A percentile compares a stretch with the other conserved stretches of the same genome.
phyloP scores from a whole-genome alignment of 2,888 invertebrate genomes.

The Anaspis maculata region DNA sequence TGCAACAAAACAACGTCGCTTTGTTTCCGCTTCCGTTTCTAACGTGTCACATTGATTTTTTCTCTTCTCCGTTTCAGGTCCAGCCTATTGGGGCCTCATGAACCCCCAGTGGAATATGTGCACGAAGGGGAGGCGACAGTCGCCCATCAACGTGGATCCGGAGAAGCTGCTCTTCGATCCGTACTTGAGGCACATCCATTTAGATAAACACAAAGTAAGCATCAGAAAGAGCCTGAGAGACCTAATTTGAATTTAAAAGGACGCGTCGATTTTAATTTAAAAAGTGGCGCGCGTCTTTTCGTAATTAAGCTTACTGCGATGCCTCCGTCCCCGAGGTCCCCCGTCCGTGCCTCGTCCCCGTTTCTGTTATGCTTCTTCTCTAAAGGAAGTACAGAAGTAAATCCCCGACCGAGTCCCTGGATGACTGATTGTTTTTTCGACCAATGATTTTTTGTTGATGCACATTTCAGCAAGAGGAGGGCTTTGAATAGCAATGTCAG shows the following conservation, averaged over 20 bases:
- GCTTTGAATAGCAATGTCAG: constrained; percentile 23
- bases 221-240: not conserved
- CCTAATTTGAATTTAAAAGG: not conserved
- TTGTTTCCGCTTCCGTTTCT: no score
- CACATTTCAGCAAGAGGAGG: no score
- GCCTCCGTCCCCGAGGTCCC: no score
- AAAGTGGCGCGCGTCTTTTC: no score
- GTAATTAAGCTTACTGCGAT: no score
- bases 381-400: no score
- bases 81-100: constrained; percentile 96
- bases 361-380: no score
- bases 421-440: constrained; percentile 23
- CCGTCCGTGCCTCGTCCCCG: no score
- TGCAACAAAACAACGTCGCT: no score
- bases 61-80: constrained; percentile 71
- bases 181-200: constrained; percentile 78
- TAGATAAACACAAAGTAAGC: constrained; percentile 89
- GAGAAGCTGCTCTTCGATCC: constrained; percentile 92
- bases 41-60: constrained; percentile 20
- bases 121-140: constrained; percentile 91
- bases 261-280: no score
- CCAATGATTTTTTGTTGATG: constrained; percentile 23
- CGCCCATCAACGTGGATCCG: constrained; percentile 95
- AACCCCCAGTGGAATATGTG: constrained; percentile 98
- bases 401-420: constrained; percentile 7